phyloP scores from a whole-genome alignment of 2,797 vertebrate species.

The Coracias cyanogaster region DNA sequence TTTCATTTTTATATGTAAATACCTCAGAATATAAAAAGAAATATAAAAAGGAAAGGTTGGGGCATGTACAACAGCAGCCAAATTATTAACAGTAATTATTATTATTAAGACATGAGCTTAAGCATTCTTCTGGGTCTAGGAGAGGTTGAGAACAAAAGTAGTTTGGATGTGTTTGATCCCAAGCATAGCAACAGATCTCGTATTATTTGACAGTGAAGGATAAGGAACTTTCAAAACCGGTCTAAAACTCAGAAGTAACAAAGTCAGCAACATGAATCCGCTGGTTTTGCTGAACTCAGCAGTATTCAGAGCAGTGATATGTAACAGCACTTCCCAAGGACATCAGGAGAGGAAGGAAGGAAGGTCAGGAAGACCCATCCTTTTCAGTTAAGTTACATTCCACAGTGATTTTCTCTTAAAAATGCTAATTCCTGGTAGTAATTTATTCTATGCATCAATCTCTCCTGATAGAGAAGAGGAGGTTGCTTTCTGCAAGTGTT shows the following conservation, averaged over 20 bases:
- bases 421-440: not conserved
- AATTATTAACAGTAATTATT: not conserved
- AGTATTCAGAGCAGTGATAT: not conserved
- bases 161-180: not conserved
- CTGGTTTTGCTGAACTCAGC: conserved; percentile 55
- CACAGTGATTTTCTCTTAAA: not conserved
- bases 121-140: not conserved
- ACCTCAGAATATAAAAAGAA: not conserved
- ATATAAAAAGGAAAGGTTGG: not conserved
- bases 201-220: not conserved
- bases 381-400: not conserved
- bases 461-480: not conserved
- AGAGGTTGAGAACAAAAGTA: not conserved
- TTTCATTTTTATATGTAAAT: not conserved
- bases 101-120: not conserved
- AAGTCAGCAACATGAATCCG: not conserved
- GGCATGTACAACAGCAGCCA: not conserved
- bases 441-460: not conserved
- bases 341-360: conserved; percentile 36
- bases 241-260: not conserved
- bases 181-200: not conserved
- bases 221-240: not conserved
- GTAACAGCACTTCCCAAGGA: conserved; percentile 36
- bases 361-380: conserved; percentile 47
- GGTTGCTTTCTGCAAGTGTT: not conserved